phyloP scores from a whole-genome alignment of 1,140 invertebrate species.

The Drosophila ficusphila region DNA sequence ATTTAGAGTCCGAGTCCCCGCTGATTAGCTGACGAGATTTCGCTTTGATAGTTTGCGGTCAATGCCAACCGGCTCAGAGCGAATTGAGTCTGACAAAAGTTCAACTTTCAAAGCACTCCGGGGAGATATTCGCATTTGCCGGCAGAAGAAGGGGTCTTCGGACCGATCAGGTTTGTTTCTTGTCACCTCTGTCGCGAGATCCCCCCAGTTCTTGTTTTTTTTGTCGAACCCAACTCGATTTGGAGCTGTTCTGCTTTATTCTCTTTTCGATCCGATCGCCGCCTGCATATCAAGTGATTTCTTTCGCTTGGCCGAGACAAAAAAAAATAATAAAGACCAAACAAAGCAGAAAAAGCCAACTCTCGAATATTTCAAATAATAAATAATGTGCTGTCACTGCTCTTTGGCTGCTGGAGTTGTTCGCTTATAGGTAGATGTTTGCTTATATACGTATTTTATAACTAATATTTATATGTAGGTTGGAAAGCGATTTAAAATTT shows the following conservation, averaged over 20 bases:
- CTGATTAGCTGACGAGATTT: constrained; percentile 36
- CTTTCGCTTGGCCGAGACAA: constrained; percentile 3
- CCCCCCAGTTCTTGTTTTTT: neutral
- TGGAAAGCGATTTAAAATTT: neutral
- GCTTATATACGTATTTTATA: too few relatives aligned
- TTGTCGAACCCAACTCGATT: constrained; percentile 21
- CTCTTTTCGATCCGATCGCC: constrained; percentile 12
- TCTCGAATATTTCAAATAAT: constrained; percentile 42
- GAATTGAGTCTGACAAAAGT: constrained; percentile 21
- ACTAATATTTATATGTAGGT: neutral
- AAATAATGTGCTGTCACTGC: constrained; percentile 34
- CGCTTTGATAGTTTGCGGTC: constrained; percentile 70
- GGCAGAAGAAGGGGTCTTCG: neutral
- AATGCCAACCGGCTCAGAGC: constrained; percentile 65
- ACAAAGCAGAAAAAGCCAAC: constrained; percentile 13
- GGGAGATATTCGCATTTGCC: neutral
- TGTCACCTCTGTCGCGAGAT: constrained; percentile 4
- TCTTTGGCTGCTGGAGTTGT: neutral
- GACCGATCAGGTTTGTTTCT: constrained; percentile 34
- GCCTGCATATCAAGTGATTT: constrained; percentile 64
- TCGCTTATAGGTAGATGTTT: neutral
- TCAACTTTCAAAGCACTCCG: constrained; percentile 34
- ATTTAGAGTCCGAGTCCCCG: neutral
- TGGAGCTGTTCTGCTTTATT: constrained; percentile 26
- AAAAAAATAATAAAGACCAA: too few relatives aligned